Evolutionary conservation across 2,888 invertebrate species (phyloP).

Genomic region (Hymenopus coronatus): DNA sequence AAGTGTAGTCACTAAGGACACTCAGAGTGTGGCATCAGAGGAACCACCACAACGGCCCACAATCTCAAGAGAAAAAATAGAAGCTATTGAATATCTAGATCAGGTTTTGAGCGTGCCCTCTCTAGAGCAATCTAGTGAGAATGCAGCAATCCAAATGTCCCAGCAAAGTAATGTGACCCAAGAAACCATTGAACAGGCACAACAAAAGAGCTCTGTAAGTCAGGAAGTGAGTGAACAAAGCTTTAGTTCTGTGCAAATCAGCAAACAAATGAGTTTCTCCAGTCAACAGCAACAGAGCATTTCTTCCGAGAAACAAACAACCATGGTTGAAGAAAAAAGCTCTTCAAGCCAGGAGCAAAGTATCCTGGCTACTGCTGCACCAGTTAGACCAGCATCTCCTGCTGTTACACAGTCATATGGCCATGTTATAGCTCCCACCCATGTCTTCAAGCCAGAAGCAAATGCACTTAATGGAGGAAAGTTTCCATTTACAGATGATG

Average conservation of each 20-base stretch:
- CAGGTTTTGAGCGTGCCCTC: not conserved
- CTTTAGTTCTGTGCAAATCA: not conserved
- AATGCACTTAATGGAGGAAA: not conserved
- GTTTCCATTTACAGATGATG: constrained; percentile 4
- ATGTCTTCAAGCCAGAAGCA: not conserved
- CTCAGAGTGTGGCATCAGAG: not conserved
- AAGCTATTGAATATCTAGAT: not conserved
- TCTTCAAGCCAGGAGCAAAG: not conserved
- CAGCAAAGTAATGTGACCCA: not conserved
- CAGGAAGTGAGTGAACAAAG: not conserved
- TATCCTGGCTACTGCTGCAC: not conserved
- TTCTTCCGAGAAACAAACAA: not conserved
- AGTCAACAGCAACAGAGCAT: not conserved
- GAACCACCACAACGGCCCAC: not conserved
- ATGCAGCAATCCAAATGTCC: not conserved
- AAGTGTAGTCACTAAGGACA: not conserved
- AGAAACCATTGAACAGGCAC: not conserved
- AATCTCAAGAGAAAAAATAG: not conserved
- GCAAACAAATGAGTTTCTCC: not conserved
- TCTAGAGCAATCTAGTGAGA: not conserved
- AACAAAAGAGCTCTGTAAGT: not conserved
- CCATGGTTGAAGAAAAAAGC: not conserved
- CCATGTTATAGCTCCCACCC: not conserved
- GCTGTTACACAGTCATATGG: not conserved
- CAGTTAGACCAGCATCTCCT: not conserved